phyloP scores from a whole-genome alignment of 1,140 invertebrate species.

The Diabrotica virgifera region DNA sequence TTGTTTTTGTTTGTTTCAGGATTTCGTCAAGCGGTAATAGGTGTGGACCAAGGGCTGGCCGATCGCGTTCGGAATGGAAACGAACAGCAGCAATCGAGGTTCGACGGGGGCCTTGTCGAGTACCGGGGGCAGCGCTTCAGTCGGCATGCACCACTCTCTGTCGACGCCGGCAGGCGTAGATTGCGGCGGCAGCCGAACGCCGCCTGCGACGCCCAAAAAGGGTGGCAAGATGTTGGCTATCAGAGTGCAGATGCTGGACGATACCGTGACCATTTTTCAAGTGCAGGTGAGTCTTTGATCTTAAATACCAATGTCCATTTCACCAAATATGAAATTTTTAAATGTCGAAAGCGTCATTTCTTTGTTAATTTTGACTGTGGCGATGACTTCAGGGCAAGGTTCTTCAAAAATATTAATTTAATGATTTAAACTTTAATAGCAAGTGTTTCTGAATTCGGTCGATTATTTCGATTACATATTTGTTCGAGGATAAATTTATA shows the following conservation, averaged over 20 bases:
- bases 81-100: slow-evolving; percentile 33
- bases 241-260: slow-evolving; percentile 83
- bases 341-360: neutral
- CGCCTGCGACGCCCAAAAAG: slow-evolving; percentile 72
- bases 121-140: slow-evolving; percentile 39
- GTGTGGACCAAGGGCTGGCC: slow-evolving; percentile 9
- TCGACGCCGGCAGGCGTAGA: slow-evolving; percentile 80
- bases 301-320: neutral
- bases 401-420: neutral
- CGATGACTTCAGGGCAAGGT: neutral
- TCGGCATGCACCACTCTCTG: slow-evolving; percentile 76
- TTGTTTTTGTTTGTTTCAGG: neutral
- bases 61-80: slow-evolving; percentile 24
- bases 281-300: slow-evolving; percentile 67
- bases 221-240: slow-evolving; percentile 85
- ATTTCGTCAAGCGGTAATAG: slow-evolving; percentile 20
- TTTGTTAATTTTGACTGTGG: neutral
- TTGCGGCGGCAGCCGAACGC: slow-evolving; percentile 59
- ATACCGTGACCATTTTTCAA: slow-evolving; percentile 85
- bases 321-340: neutral
- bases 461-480: too few relatives aligned
- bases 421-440: neutral
- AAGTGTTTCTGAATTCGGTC: too few relatives aligned
- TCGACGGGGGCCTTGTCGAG: slow-evolving; percentile 46
- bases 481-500: too few relatives aligned